These are phyloP conservation scores for Labia minor DNA, from an alignment of 2,888 invertebrate genomes.

Conservation along the genomic window DNA sequence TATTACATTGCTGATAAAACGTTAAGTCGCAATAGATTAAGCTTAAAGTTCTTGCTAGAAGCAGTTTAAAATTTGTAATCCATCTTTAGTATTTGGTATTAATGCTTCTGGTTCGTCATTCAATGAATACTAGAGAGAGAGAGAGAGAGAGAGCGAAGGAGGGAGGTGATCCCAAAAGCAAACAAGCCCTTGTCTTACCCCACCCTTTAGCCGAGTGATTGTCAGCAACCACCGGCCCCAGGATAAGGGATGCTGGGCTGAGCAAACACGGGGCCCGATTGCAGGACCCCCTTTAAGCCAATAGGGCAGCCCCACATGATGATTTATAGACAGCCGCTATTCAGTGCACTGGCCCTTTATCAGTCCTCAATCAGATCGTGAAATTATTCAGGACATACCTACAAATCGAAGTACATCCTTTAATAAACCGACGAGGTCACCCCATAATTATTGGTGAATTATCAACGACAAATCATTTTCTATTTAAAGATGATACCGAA, in stretches of 20 bases:
- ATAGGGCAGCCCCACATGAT: neutral
- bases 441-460: neutral
- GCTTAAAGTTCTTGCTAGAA: neutral
- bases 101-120: neutral
- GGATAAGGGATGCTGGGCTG: constrained; percentile 13
- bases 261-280: constrained; percentile 1
- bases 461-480: neutral
- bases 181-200: constrained; percentile 3
- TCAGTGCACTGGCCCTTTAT: neutral
- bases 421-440: no score
- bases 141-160: neutral
- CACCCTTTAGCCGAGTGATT: neutral
- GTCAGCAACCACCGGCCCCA: constrained; percentile 5
- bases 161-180: neutral
- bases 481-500: no score
- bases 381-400: no score
- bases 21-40: constrained; percentile 13
- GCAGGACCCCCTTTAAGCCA: neutral
- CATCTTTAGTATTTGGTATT: constrained; percentile 13
- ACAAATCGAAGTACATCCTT: no score
- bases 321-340: constrained; percentile 13
- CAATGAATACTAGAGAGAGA: neutral
- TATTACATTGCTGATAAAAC: no score
- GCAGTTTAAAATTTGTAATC: constrained; percentile 13
- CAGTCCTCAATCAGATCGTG: neutral